Evolutionary conservation across 2,113 vertebrate species (phyloP).

Genomic region (Poecilia latipinna): DNA sequence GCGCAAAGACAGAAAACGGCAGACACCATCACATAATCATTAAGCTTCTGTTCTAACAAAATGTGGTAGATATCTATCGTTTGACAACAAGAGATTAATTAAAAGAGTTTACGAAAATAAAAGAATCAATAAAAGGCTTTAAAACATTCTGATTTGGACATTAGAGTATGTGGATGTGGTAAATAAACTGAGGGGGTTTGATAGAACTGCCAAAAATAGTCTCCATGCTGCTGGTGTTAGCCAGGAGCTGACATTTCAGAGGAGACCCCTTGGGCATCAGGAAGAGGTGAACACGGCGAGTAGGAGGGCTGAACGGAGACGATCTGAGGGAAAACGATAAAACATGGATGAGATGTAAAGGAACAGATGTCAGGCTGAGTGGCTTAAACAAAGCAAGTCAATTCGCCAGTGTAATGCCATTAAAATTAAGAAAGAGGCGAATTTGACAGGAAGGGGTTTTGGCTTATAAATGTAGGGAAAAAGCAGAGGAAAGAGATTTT

Average conservation of each 20-base stretch:
- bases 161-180: not conserved
- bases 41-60: not conserved
- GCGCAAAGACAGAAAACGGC: constrained; percentile 23
- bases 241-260: not conserved
- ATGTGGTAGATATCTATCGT: too few relatives aligned
- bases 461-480: not conserved
- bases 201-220: not conserved
- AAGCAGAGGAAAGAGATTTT: not conserved
- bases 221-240: not conserved
- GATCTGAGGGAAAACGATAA: not conserved
- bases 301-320: too few relatives aligned
- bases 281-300: not conserved
- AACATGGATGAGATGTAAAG: not conserved
- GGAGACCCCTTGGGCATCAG: not conserved
- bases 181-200: not conserved
- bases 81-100: not conserved
- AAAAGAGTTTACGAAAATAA: not conserved
- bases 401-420: not conserved
- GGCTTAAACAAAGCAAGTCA: not conserved
- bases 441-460: not conserved
- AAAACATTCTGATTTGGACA: not conserved
- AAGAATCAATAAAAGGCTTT: not conserved
- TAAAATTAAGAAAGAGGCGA: not conserved
- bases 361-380: not conserved
- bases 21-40: constrained; percentile 2